Percentiles rank a stretch among this genome's conserved stretches.
These are phyloP conservation scores for Cavia aperea DNA, from an alignment of 2,113 vertebrate species.

Conservation along the genomic window DNA sequence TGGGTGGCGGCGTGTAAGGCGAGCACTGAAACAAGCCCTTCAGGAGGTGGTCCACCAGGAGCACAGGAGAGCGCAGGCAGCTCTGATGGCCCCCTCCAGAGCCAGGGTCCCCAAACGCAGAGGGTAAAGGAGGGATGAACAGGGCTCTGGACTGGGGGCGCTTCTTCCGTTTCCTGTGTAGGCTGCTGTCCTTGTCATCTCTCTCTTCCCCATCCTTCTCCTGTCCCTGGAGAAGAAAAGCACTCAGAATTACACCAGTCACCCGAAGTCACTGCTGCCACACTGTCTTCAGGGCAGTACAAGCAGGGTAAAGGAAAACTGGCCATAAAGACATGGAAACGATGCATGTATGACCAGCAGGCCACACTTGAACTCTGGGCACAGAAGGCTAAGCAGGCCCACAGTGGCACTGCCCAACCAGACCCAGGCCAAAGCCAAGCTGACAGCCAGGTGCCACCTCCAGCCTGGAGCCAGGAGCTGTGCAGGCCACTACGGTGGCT, in stretches of 20 bases:
- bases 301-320: rapidly evolving
- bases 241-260: not conserved
- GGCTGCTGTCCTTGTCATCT: constrained; percentile 35
- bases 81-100: constrained; percentile 67
- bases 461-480: not conserved
- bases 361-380: not conserved
- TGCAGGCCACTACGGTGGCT: not conserved
- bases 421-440: not conserved
- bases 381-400: not conserved
- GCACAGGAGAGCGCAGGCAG: constrained; percentile 72
- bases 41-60: constrained; percentile 73
- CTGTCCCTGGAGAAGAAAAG: constrained; percentile 48
- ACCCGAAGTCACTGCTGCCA: not conserved
- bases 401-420: no score
- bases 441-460: rapidly evolving
- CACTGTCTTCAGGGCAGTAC: not conserved
- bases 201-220: constrained; percentile 47
- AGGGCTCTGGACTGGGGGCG: constrained; percentile 46
- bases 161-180: constrained; percentile 60
- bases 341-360: rapidly evolving
- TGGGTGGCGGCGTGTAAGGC: constrained; percentile 78
- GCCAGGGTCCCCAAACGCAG: not conserved
- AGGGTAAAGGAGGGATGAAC: constrained; percentile 46
- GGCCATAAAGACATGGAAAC: not conserved
- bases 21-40: constrained; percentile 72